Evolutionary conservation across 2,888 invertebrate genomes (phyloP), one percentile per base, ranked within the genome.

Genomic region (Neuroscelio doddi): DNA sequence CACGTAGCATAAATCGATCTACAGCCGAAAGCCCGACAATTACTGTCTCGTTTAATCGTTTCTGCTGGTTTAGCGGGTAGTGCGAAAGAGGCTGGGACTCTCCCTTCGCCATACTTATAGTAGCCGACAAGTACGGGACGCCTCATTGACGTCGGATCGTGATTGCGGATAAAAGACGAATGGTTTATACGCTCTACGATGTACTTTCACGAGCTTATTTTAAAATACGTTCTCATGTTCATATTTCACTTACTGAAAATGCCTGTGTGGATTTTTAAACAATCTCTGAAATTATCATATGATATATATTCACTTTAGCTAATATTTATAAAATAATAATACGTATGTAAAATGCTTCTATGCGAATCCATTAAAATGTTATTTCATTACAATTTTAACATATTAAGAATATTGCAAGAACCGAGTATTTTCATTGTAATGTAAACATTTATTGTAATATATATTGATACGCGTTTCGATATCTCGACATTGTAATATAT

Each of bases 61-160:
- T 30, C 30, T 30, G 30, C 30, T 9, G 30, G 30, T 10, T 30
- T 30, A 9, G 30, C 30, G 30, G 8, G 3, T 30, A 9, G 30
- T 10, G 10, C 30, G 30, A 30, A 30, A 30, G 30, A 30, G 9
- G 30, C 30, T 30, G 30, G 4, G 30, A 30, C 30, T 30, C 30
- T 30, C 30, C 30, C 30, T 30, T 30, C 10, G 30, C 30, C 30
- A 21, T 21, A 21, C 8, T 10, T 30, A 30, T 3, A 30, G 30
- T 9, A 30, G 30, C 30, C 30, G 4, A 30, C 9, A 10, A 30
- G 30, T 10, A 10, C 9, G 30, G 30, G 30, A 30, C 36, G 36
- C 38, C 8, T 38, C 38, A 38, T 38, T 38, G 38, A 38, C 38
- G 38, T 38, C 38, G 17, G 38, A 38, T 38, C 38, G 38, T 38